Conservation (phyloP, 92 coral and sea anemone species). For the Actinostola sp. region DNA sequence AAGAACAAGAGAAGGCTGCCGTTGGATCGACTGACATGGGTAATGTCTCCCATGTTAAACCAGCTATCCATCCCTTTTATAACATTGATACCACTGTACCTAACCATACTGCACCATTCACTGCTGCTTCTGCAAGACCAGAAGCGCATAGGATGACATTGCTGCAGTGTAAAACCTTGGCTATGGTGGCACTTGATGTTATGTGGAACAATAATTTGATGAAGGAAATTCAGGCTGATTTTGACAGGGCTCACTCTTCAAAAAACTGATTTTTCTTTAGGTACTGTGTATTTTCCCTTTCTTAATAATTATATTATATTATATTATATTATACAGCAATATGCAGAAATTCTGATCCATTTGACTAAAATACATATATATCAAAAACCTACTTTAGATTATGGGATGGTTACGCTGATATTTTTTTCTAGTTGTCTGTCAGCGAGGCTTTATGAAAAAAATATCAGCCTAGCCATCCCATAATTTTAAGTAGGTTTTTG, state of each 20-base stretch:
- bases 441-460: too few relatives aligned
- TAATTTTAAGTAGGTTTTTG: too few relatives aligned
- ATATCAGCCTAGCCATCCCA: too few relatives aligned
- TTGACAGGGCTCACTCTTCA: slow-evolving; percentile 31
- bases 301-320: too few relatives aligned
- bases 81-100: slow-evolving; percentile 73
- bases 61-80: slow-evolving; percentile 91
- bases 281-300: too few relatives aligned
- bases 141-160: slow-evolving; percentile 77
- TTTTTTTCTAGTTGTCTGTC: too few relatives aligned
- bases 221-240: slow-evolving; percentile 73
- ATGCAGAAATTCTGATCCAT: too few relatives aligned
- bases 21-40: slow-evolving; percentile 99
- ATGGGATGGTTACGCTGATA: too few relatives aligned
- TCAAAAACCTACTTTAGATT: too few relatives aligned
- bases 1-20: slow-evolving; percentile 72
- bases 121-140: slow-evolving; percentile 72
- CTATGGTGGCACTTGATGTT: slow-evolving; percentile 88
- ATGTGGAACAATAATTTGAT: slow-evolving; percentile 62
- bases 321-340: too few relatives aligned
- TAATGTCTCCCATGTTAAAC: slow-evolving; percentile 92
- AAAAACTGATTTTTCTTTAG: too few relatives aligned
- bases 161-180: slow-evolving; percentile 78
- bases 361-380: too few relatives aligned
- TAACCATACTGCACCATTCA: slow-evolving; percentile 84